A percentile compares a stretch with the other conserved stretches of the same genome.
Evolutionary conservation across 2,113 vertebrate genomes (phyloP).

Genomic region (Erythrolamprus reginae): DNA sequence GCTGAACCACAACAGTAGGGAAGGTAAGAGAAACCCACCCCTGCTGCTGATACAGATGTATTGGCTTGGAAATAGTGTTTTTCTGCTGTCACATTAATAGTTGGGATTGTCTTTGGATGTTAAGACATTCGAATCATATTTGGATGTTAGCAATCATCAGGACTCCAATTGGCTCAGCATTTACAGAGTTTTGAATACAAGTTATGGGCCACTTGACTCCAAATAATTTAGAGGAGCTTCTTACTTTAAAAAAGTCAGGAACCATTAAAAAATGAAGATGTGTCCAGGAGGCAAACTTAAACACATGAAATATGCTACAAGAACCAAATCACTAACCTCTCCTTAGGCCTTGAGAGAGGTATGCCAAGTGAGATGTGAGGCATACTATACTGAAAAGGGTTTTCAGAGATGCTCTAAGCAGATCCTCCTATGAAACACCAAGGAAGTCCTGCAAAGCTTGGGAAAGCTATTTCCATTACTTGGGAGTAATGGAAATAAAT

Average conservation of each 20-base stretch:
- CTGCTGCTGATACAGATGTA: background rate
- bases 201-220: background rate
- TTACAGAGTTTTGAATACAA: background rate
- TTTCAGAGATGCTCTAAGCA: background rate
- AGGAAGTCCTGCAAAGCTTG: background rate
- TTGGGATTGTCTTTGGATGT: background rate
- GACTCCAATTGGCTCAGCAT: background rate
- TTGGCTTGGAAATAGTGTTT: background rate
- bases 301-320: background rate
- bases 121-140: background rate
- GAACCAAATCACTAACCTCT: background rate
- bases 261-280: background rate
- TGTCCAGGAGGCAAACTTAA: background rate
- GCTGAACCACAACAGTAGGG: too few relatives aligned
- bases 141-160: background rate
- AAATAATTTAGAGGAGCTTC: background rate
- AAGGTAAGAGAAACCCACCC: too few relatives aligned
- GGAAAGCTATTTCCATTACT: too few relatives aligned
- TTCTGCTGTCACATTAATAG: background rate
- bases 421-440: background rate
- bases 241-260: background rate
- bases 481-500: background rate
- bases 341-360: background rate
- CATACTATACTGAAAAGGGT: background rate
- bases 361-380: background rate